These are phyloP conservation scores for Streptopelia turtur DNA, from an alignment of 2,797 vertebrate species.

Conservation along the genomic window DNA sequence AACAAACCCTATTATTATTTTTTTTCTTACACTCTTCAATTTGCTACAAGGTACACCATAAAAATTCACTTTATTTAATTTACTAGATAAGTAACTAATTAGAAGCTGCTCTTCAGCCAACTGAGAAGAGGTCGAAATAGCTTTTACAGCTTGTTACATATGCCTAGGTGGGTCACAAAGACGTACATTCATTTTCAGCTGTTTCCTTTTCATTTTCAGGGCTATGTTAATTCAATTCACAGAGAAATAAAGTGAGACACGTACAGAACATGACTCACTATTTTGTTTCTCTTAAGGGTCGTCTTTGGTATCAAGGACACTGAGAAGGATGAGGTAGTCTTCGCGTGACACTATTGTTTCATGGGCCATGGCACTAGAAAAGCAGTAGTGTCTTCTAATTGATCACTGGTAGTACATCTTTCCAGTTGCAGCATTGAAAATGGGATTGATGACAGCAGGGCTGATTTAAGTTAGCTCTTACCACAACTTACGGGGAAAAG, in stretches of 20 bases:
- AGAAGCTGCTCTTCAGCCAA: neutral
- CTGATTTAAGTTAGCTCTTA: constrained; percentile 42
- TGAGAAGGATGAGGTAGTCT: constrained; percentile 34
- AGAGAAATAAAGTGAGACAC: neutral
- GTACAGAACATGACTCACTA: neutral
- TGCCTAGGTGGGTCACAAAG: neutral
- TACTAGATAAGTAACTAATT: neutral
- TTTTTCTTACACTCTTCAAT: neutral
- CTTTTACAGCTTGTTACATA: neutral
- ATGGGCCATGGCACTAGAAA: constrained; percentile 33
- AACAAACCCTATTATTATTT: neutral
- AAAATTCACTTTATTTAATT: neutral
- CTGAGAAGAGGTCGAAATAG: neutral
- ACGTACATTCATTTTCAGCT: neutral
- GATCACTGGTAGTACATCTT: constrained; percentile 58
- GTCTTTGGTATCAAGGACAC: constrained; percentile 30
- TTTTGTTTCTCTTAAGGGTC: neutral
- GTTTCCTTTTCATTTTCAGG: neutral
- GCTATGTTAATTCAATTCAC: neutral
- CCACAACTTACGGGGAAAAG: neutral
- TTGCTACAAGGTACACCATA: neutral
- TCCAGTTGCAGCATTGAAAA: constrained; percentile 34
- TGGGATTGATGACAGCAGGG: constrained; percentile 43
- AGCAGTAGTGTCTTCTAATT: constrained; percentile 58
- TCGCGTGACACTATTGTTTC: neutral